Percentiles rank a stretch among this genome's conserved stretches.
Evolutionary conservation across 2,113 vertebrate species (phyloP).

Genomic region (Sceloporus undulatus): DNA sequence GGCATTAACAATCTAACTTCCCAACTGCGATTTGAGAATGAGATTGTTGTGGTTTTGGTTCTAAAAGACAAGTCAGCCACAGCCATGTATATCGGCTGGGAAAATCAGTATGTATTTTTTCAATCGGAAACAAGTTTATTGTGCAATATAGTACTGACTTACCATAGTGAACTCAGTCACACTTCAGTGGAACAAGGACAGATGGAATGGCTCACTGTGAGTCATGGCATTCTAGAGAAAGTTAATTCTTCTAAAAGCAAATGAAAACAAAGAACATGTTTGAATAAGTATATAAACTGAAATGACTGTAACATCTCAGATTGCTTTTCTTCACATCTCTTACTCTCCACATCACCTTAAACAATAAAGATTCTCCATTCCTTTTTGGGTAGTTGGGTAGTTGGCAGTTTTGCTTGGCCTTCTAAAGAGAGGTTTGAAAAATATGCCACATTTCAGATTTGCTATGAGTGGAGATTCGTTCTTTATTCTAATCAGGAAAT

Average conservation of each 20-base stretch:
- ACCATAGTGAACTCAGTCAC: neutral
- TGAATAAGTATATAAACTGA: constrained; percentile 26
- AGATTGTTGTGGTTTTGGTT: neutral
- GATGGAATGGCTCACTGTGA: constrained; percentile 42
- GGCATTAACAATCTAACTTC: neutral
- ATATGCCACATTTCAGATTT: neutral
- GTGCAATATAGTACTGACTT: neutral
- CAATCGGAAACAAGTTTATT: neutral
- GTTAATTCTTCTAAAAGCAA: constrained; percentile 35
- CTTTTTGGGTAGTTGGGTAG: neutral
- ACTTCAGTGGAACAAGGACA: constrained; percentile 17
- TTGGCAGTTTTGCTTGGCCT: neutral
- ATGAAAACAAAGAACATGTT: constrained; percentile 2
- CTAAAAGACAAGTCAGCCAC: neutral
- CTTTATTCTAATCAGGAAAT: constrained; percentile 25
- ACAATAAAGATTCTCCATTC: fast-evolving
- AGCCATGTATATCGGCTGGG: neutral
- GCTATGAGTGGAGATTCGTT: neutral
- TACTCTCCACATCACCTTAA: neutral
- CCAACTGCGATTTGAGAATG: neutral
- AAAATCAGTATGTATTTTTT: neutral
- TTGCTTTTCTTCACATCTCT: neutral
- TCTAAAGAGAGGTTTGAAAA: neutral
- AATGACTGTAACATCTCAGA: neutral
- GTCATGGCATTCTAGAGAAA: constrained; percentile 37